Evolutionary conservation across 2,888 invertebrate genomes (phyloP).

Genomic region (Arge pagana): DNA sequence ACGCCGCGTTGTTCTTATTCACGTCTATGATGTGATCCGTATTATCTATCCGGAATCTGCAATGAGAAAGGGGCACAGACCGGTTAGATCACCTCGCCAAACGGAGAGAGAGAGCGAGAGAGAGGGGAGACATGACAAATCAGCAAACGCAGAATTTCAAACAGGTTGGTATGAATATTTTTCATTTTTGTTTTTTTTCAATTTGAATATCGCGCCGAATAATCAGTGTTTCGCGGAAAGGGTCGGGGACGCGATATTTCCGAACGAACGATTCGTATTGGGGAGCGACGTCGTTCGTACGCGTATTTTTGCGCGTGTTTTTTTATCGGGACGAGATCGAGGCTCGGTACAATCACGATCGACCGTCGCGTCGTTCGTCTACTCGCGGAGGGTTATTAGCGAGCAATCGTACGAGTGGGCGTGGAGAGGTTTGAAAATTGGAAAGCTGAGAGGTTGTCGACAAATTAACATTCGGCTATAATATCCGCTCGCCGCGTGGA

Average conservation of each 20-base stretch:
- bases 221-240: too few species aligned
- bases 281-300: too few species aligned
- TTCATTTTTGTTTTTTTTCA: too few species aligned
- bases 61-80: constrained; percentile 31
- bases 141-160: not conserved
- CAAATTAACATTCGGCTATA: constrained; percentile 58
- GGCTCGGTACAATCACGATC: too few species aligned
- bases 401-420: constrained; percentile 58
- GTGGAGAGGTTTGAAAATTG: constrained; percentile 57
- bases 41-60: constrained; percentile 93
- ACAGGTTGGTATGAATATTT: too few species aligned
- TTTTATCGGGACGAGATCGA: too few species aligned
- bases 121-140: not conserved
- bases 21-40: constrained; percentile 96
- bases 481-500: constrained; percentile 54
- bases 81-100: too few species aligned
- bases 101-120: not conserved
- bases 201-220: too few species aligned
- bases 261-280: too few species aligned
- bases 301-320: too few species aligned
- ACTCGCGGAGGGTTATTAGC: constrained; percentile 47
- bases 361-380: too few species aligned
- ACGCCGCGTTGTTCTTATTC: constrained; percentile 89
- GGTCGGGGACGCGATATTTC: too few species aligned
- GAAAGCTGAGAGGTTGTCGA: constrained; percentile 56